Evolutionary conservation across 2,888 invertebrate species (phyloP), one percentile per base, ranked within the genome.

Genomic region (Lycaena phlaeas): DNA sequence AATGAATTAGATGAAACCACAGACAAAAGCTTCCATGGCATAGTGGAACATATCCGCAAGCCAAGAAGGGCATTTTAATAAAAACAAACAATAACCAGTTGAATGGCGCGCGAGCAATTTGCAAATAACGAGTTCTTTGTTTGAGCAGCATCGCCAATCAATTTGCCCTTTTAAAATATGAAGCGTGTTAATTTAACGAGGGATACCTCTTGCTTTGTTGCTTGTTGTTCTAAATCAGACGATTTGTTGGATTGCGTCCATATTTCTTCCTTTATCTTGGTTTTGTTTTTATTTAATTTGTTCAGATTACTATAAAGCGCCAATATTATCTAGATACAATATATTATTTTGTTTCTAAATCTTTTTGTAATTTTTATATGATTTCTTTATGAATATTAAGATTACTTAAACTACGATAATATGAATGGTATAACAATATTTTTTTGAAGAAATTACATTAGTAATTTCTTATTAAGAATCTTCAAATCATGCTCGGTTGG

Each of bases 101-200:
- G n/a, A n/a, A n/a, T n/a, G 31, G 10, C 11, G 42, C 37, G 38
- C 41, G 34, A 48, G 49, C 50, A 48, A 50, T 48, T 54, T 46
- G 45, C 38, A 41, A 44, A 42, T 37, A 41, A 46, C 51, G 47
- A 50, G 46, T 45, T 41, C 38, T 41, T 31, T 28, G 39, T 39
- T 28, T 30, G 41, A 42, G 45, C 25, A 46, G 41, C 41, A 41
- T 40, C 43, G 45, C 47, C 51, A 50, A 55, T 53, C 53, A 51
- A 50, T 50, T 48, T 38, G 41, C 43, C 51, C 38, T 36, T 44
- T 42, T 42, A 38, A 49, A 51, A 45, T 45, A 49, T 45, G 51
- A 40, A 50, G 50, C 56, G 54, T 52, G 52, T 47, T 41, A 54
- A 54, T 56, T 57, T 57, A 57, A 57, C 48, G 51, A 54, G 53